Evolutionary conservation across 2,113 vertebrate genomes (phyloP), one percentile per base, ranked within the genome.

Genomic region (Vanacampus margaritifer): DNA sequence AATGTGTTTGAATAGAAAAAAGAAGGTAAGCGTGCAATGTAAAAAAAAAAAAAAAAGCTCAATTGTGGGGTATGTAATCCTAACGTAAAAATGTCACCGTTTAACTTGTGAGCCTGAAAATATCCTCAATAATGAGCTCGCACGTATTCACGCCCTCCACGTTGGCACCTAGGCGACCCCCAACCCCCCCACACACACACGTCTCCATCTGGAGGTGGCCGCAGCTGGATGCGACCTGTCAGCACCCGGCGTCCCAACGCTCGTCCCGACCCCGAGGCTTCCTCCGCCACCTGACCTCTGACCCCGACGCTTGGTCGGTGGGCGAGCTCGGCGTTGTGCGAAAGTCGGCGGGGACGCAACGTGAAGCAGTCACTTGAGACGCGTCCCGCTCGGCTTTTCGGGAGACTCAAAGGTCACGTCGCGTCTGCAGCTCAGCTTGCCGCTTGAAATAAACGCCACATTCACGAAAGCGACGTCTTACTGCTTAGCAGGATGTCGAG

Each of bases 141-240:
- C 5, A 19, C 39, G 39, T 41, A n/a, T n/a, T n/a, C n/a, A n/a
- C n/a, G n/a, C n/a, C n/a, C n/a, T n/a, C n/a, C n/a, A n/a, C n/a
- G n/a, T n/a, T n/a, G n/a, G n/a, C n/a, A n/a, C n/a, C n/a, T n/a
- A n/a, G n/a, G n/a, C n/a, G n/a, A n/a, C n/a, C n/a, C n/a, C n/a
- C n/a, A n/a, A n/a, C n/a, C n/a, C n/a, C n/a, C n/a, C n/a, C n/a
- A n/a, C n/a, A 14, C 43, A 14, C 43, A 3, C 4, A 16, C n/a
- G 28, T 54, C 53, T 56, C 24, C 54, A 56, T 56, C 24, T 16
- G 13, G 24, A 12, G 24, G 26, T 32, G 26, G 28, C 28, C 65
- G 14, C 90, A 92, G 89, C 85, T 87, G 86, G 75, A 82, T 19
- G 23, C 64, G 78, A 83, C 75, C 79, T 88, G 75, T 91, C 88